Conservation (phyloP, 2,888 invertebrate species). For the Ferrisia virgata region DNA sequence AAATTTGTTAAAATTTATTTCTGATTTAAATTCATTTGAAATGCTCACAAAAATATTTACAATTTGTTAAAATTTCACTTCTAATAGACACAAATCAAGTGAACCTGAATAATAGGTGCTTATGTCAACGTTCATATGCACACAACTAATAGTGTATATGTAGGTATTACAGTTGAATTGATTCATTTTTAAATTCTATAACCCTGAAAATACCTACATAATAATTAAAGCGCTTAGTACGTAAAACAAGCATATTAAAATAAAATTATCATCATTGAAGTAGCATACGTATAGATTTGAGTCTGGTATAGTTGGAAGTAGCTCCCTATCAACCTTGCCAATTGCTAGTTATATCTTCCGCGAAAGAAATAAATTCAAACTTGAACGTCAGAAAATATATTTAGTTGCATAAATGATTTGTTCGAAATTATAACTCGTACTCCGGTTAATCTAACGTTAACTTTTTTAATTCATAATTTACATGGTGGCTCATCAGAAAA, state of each 20-base stretch:
- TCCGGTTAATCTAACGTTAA: neutral
- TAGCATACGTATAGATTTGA: neutral
- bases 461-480: neutral
- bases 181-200: slow-evolving; percentile 23
- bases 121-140: no score
- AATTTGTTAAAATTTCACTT: no score
- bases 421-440: neutral
- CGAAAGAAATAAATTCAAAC: neutral
- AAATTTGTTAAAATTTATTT: no score
- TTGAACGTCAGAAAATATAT: neutral
- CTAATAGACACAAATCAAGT: no score
- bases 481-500: neutral
- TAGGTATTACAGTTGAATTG: neutral
- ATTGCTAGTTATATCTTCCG: neutral
- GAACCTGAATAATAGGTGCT: no score
- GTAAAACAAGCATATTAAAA: slow-evolving; percentile 10
- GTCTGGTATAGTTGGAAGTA: neutral
- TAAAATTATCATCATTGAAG: slow-evolving; percentile 14
- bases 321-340: slow-evolving; percentile 13
- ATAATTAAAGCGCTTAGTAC: neutral
- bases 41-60: no score
- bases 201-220: slow-evolving; percentile 12
- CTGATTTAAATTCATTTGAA: no score
- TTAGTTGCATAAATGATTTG: neutral
- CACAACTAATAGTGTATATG: no score